These are phyloP conservation scores for Harpagoxenus sublaevis DNA, from an alignment of 2,888 invertebrate species.

Conservation along the genomic window DNA sequence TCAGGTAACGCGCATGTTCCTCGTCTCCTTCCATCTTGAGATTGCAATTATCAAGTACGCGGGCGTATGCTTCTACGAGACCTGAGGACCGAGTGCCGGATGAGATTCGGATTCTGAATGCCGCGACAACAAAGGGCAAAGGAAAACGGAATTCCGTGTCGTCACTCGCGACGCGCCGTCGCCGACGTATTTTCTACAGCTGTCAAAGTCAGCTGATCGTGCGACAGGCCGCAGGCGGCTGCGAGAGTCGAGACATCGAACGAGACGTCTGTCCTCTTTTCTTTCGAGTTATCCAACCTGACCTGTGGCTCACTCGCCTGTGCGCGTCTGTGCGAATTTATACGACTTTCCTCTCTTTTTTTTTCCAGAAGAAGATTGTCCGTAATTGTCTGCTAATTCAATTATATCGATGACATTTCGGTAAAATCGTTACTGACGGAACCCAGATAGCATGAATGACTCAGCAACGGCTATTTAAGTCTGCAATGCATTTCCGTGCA, in stretches of 20 bases:
- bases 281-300: background rate
- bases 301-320: background rate
- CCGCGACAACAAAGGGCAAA: background rate
- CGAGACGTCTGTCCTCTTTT: background rate
- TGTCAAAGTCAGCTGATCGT: conserved; percentile 35
- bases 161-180: background rate
- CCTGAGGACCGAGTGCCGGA: no score
- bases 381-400: background rate
- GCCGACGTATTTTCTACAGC: background rate
- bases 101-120: background rate
- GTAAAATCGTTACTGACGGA: background rate
- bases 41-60: background rate
- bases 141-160: background rate
- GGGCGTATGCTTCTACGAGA: no score
- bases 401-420: background rate
- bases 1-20: background rate
- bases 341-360: background rate
- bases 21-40: background rate
- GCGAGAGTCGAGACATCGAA: no score
- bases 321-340: background rate
- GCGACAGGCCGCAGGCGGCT: no score
- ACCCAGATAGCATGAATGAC: background rate
- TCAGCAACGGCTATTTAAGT: background rate
- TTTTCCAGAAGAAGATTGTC: background rate
- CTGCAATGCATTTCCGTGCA: background rate